A percentile compares a stretch with the other conserved stretches of the same genome.
These are phyloP conservation scores for Platichthys stellatus DNA, from an alignment of 2,113 vertebrate genomes.

Conservation along the genomic window DNA sequence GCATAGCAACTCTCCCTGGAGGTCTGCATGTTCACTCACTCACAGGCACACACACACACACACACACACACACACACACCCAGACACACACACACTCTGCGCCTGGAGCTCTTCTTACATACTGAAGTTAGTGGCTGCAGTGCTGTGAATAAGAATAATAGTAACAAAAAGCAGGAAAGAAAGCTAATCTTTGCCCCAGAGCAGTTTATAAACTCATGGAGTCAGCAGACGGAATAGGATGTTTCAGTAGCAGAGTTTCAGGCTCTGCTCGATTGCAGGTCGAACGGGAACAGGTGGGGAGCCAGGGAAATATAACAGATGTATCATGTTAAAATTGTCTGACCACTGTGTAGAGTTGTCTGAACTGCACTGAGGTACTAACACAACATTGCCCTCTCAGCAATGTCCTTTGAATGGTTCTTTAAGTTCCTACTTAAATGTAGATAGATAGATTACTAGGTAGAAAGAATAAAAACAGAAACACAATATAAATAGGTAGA, in stretches of 20 bases:
- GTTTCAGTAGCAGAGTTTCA: neutral
- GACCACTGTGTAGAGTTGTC: too few relatives aligned
- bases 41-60: constrained; percentile 19
- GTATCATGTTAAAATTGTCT: neutral
- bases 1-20: constrained; percentile 34
- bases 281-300: constrained; percentile 7
- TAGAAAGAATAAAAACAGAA: too few relatives aligned
- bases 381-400: neutral
- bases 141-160: constrained; percentile 16
- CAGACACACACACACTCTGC: neutral
- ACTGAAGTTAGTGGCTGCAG: constrained; percentile 10
- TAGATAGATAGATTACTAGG: too few relatives aligned
- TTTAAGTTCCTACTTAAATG: neutral
- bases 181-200: neutral
- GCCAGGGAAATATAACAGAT: neutral
- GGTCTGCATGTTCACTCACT: constrained; percentile 1
- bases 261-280: neutral
- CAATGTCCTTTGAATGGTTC: neutral
- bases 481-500: too few relatives aligned
- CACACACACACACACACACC: constrained; percentile 9
- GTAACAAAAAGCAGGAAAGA: neutral
- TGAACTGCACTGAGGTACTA: neutral
- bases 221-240: constrained; percentile 7
- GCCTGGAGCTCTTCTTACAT: constrained; percentile 1
- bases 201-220: neutral